Base-by-base conservation (phyloP, 2,797 vertebrate genomes). In the Pipistrellus pipistrellus region DNA sequence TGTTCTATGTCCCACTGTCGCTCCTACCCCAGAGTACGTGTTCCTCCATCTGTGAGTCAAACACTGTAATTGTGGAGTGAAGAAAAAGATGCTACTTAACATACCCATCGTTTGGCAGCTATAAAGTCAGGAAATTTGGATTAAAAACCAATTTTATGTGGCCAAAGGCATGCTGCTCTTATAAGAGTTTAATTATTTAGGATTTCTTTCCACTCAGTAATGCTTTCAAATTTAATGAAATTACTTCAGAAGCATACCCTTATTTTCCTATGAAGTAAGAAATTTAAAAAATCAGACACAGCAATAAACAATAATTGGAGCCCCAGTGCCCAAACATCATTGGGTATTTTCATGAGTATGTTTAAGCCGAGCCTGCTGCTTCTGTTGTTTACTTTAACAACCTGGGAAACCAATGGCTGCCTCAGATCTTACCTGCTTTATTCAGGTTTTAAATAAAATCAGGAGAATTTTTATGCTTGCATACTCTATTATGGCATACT, bases 201-300 rank as follows among this genome's bases (percentile, higher is more conserved):
- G 5, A 51, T 93, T 95, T 71, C 18, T 86, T 87, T 90, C 23
- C 25, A 73, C 18, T 82, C 30, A 68, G 32, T 55, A 57, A 94
- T 82, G 11, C 82, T 95, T 90, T 88, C 35, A 92, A 95, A 83
- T 57, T 53, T 90, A 95, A 75, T 83, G 35, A 82, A 90, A 84
- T 84, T 66, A 46, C 44, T 55, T 88, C 51, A 76, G 64, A 82
- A 90, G 51, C 17, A 76, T 4, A 72, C 6, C 0, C 9, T 57
- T 83, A 90, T 90, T 94, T 93, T 57, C 51, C 35, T 81, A 71
- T 51, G 92, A 92, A 94, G 51, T n/a, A 48, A 81, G 41, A 91
- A 93, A 92, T 82, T 90, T 87, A 88, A 62, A 30, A 86, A 86
- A 75, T 25, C 15, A 64, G 30, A 66, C 94, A 75, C 17, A 81